Conservation (phyloP, 2,888 invertebrate species). For the Philopedon plagiatum region DNA sequence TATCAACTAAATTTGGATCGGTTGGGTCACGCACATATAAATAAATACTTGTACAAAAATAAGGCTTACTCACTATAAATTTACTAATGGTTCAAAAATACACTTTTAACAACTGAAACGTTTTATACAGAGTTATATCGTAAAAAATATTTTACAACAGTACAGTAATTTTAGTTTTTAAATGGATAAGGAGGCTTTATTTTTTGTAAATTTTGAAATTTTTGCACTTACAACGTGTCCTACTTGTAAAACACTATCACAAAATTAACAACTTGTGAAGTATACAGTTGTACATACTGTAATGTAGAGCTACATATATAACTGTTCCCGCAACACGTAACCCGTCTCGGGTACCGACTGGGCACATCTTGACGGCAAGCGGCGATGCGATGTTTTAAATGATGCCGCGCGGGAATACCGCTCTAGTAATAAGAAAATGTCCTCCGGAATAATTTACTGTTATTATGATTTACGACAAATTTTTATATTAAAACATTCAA, state of each 20-base stretch:
- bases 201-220: neutral
- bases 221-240: neutral
- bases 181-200: neutral
- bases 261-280: no score
- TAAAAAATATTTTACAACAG: neutral
- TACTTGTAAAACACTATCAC: neutral
- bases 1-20: slow-evolving; percentile 53
- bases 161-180: slow-evolving; percentile 6
- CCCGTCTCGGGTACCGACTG: no score
- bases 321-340: no score
- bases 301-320: no score
- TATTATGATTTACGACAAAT: no score
- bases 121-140: slow-evolving; percentile 8
- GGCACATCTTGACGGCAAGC: no score
- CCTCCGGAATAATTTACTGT: no score
- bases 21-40: slow-evolving; percentile 53
- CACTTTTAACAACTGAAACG: neutral
- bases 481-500: no score
- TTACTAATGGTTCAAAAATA: slow-evolving; percentile 37
- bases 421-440: no score
- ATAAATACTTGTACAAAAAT: slow-evolving; percentile 61
- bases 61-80: slow-evolving; percentile 52
- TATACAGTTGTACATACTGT: no score
- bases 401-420: no score
- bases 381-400: no score